Evolutionary conservation across 2,888 invertebrate genomes (phyloP), one percentile per base, ranked within the genome.

Genomic region (Dasypogon diadema): DNA sequence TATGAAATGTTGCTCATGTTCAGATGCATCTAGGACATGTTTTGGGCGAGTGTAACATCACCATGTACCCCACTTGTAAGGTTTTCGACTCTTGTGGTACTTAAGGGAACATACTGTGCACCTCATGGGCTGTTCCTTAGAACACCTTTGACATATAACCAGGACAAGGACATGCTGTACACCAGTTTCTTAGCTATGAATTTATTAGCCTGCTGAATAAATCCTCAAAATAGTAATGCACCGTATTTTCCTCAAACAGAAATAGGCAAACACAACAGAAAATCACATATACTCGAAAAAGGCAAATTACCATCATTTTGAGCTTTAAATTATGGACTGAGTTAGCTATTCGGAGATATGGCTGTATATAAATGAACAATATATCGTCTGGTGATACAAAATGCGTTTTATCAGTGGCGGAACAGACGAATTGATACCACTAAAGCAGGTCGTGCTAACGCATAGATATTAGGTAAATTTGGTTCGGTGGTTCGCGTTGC

Each of bases 391-490:
- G 72, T 54, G 48, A 51, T 76, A 56, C 58, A 18, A 48, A 68
- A 54, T 75, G 70, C 65, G 68, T 76, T 78, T 80, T 80, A 80
- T 80, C 80, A 79, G 80, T 75, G 76, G 77, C 79, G 78, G 77
- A 80, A 79, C 80, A 80, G 80, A 79, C 80, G 80, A 78, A 79
- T 79, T 79, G 78, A 68, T 70, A 68, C 48, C 75, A 58, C 48
- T 70, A 60, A 63, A 76, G 75, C 56, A 58, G 70, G 75, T 78
- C 79, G 79, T 79, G 79, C 77, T 77, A 78, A 78, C 79, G 79
- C 79, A 79, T 79, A 79, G 79, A 79, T 79, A 79, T 79, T 78
- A 79, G 77, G 77, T 76, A 78, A 42, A 79, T 79, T 78, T 26
- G 55, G 58, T 16, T 14, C 46, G 56, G 37, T 26, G 16, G 55